phyloP scores from a whole-genome alignment of 92 coral and sea anemone species.

The Galaxea fascicularis region DNA sequence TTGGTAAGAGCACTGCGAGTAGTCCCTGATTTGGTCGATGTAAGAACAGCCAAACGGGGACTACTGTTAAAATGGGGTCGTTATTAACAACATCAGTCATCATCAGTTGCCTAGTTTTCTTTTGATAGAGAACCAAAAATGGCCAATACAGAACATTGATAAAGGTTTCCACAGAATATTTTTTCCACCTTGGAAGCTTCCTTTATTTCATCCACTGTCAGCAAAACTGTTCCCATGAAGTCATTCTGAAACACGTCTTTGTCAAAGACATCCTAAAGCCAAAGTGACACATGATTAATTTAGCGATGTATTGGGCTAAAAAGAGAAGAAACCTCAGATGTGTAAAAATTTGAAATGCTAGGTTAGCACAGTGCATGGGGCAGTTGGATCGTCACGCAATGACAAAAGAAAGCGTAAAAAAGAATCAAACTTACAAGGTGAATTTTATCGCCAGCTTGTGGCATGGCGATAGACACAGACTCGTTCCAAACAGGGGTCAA shows the following conservation, averaged over 20 bases:
- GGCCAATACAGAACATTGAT: too few relatives aligned
- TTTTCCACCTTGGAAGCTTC: constrained; percentile 77
- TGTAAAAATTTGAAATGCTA: neutral
- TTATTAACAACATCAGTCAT: too few relatives aligned
- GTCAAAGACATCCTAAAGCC: constrained; percentile 85
- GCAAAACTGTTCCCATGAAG: constrained; percentile 85
- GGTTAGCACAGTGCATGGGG: too few relatives aligned
- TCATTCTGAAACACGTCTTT: constrained; percentile 95
- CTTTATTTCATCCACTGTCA: constrained; percentile 75
- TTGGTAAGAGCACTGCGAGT: too few relatives aligned
- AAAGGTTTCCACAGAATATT: neutral
- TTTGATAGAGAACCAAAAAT: too few relatives aligned
- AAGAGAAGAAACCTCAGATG: neutral
- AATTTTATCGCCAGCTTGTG: constrained; percentile 77
- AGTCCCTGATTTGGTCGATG: too few relatives aligned
- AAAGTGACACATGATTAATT: neutral
- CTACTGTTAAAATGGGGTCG: too few relatives aligned
- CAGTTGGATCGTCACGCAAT: too few relatives aligned
- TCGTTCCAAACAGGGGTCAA: constrained; percentile 91
- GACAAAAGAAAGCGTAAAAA: neutral
- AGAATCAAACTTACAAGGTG: constrained; percentile 62
- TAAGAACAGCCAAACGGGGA: too few relatives aligned
- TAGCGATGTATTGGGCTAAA: neutral
- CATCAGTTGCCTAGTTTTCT: too few relatives aligned
- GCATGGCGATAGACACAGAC: constrained; percentile 92